Evolutionary conservation across 1,140 invertebrate species (phyloP), one percentile per base, ranked within the genome.

Genomic region (Eufriesea mexicana): DNA sequence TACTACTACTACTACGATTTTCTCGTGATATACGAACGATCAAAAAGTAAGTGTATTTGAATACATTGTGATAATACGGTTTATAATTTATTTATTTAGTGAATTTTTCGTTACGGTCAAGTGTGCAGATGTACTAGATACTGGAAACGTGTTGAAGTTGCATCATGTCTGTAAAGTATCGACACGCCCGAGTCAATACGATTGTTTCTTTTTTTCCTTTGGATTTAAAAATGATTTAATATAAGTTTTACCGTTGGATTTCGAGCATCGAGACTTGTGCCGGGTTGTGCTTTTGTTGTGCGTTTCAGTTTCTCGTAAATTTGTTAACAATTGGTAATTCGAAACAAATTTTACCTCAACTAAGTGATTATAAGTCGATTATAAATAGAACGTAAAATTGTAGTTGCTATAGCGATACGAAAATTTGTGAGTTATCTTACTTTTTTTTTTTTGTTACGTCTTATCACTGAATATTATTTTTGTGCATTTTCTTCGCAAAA

Each of bases 1-100:
- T 35, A 35, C 35, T 35, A 35, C 35, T 35, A 35, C 84, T 28
- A 81, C 49, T 79, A 20, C 28, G 14, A 51, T 8, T 54, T 54
- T 47, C 20, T 7, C 18, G 45, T 76, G 20, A 45, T 5, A 49
- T 51, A 76, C 20, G 25, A 80, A 79, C 35, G 45, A 80, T n/a
- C 74, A 7, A 20, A 76, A 82, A n/a, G 64, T 80, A 62, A 75
- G 49, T 51, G 23, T n/a, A 28, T 35, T 25, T 75, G n/a, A 18
- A 25, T 28, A 28, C 5, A 66, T 51, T 5, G 14, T 71, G 9
- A 8, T 20, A 25, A 2, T 8, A 8, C 42, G 18, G 59, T 67
- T 66, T 71, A 14, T 72, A n/a, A n/a, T 59, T 72, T 67, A 25
- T 42, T 62, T 35, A 8, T 42, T 6, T 70, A 1, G 28, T 25